Evolutionary conservation across 2,888 invertebrate species (phyloP).

Genomic region (Heliconius erato): DNA sequence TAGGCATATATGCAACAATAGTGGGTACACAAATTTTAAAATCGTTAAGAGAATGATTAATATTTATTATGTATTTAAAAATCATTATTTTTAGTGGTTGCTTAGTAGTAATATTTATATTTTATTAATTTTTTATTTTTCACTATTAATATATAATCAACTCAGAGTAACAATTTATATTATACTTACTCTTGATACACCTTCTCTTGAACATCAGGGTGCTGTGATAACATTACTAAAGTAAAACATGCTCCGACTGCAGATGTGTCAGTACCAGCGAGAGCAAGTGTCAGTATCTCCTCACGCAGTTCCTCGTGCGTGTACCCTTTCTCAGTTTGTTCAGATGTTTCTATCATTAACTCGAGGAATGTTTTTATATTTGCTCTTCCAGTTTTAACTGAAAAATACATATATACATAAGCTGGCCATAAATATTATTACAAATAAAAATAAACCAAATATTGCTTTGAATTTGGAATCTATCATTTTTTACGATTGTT

Average conservation of each 20-base stretch:
- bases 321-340: constrained; percentile 51
- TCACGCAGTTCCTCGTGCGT: constrained; percentile 61
- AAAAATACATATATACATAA: not conserved
- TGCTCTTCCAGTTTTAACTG: not conserved
- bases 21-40: too few species aligned
- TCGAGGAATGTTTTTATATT: constrained; percentile 58
- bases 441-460: too few species aligned
- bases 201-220: constrained; percentile 52
- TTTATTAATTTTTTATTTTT: too few species aligned
- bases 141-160: too few species aligned
- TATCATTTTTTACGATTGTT: too few species aligned
- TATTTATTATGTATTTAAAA: too few species aligned
- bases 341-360: constrained; percentile 58
- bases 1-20: too few species aligned
- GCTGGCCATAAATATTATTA: too few species aligned
- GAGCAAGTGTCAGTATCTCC: constrained; percentile 60
- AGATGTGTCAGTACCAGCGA: constrained; percentile 69
- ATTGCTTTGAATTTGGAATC: too few species aligned
- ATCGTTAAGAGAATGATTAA: too few species aligned
- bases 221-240: constrained; percentile 59
- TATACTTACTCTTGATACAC: constrained; percentile 31
- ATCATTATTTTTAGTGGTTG: too few species aligned
- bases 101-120: not conserved
- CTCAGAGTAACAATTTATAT: not conserved
- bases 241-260: constrained; percentile 61